Evolutionary conservation across 2,797 vertebrate species (phyloP).

Genomic region (Benthosema pterotum): DNA sequence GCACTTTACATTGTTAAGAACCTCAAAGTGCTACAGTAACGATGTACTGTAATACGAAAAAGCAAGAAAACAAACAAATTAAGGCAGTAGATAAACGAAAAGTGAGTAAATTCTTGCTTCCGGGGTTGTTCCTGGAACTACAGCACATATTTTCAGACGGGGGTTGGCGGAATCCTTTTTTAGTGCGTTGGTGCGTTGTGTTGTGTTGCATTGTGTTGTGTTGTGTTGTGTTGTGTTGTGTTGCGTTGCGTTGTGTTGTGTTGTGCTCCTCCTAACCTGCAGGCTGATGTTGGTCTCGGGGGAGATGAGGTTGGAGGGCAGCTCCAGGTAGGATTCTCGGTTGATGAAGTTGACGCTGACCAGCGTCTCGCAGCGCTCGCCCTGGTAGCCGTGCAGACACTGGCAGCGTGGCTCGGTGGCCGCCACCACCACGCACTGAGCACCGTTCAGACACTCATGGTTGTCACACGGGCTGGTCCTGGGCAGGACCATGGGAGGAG

Average conservation of each 20-base stretch:
- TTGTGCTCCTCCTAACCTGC: slow-evolving; percentile 86
- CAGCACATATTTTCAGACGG: no score
- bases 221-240: neutral
- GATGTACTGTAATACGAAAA: no score
- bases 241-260: slow-evolving; percentile 16
- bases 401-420: slow-evolving; percentile 89
- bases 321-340: slow-evolving; percentile 93
- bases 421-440: slow-evolving; percentile 89
- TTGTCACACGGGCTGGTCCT: slow-evolving; percentile 96
- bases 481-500: slow-evolving; percentile 95
- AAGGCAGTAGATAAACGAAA: no score
- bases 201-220: no score
- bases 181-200: no score
- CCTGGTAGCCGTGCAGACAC: slow-evolving; percentile 93
- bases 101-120: no score
- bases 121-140: no score
- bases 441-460: slow-evolving; percentile 93
- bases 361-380: slow-evolving; percentile 90
- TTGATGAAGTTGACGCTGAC: slow-evolving; percentile 95
- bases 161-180: no score
- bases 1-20: no score
- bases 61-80: no score
- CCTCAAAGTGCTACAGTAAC: no score
- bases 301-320: slow-evolving; percentile 86
- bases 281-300: slow-evolving; percentile 94